Conservation (phyloP, 2,797 vertebrate genomes). For the Diceros bicornis region DNA sequence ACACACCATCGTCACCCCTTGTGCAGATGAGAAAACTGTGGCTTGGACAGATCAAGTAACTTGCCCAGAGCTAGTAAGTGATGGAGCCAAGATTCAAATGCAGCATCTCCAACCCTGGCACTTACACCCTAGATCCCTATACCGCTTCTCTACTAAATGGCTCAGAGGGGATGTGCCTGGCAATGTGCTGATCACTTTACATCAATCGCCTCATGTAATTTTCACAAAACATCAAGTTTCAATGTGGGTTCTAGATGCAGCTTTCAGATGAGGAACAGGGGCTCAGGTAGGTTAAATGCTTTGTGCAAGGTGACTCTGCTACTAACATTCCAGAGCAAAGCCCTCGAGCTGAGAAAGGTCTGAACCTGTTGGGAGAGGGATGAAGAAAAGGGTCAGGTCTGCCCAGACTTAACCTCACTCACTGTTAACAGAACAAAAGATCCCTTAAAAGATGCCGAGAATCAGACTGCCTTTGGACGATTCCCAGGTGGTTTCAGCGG, state of each 20-base stretch:
- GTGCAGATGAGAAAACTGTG: neutral
- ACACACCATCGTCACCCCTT: no score
- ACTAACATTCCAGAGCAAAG: neutral
- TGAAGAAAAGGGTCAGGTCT: constrained; percentile 30
- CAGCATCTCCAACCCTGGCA: neutral
- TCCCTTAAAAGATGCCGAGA: constrained; percentile 73
- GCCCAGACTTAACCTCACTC: constrained; percentile 77
- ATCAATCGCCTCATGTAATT: neutral
- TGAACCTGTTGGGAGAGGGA: neutral
- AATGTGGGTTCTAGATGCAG: neutral
- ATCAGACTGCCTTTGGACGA: constrained; percentile 60
- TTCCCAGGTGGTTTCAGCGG: constrained; percentile 81
- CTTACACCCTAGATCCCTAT: neutral
- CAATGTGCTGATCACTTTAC: neutral
- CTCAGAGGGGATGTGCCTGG: neutral
- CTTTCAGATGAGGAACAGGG: neutral
- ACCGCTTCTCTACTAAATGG: neutral
- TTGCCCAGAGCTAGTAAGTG: neutral
- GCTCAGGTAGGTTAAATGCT: neutral
- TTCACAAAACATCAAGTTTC: neutral
- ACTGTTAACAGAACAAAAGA: constrained; percentile 79
- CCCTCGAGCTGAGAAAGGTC: neutral
- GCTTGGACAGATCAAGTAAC: neutral
- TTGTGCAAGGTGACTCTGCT: neutral
- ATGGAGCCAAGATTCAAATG: neutral